Evolutionary conservation across 64 coral and sea anemone genomes (phyloP), one percentile per base, ranked within the genome.

Genomic region (Orbicella faveolata): DNA sequence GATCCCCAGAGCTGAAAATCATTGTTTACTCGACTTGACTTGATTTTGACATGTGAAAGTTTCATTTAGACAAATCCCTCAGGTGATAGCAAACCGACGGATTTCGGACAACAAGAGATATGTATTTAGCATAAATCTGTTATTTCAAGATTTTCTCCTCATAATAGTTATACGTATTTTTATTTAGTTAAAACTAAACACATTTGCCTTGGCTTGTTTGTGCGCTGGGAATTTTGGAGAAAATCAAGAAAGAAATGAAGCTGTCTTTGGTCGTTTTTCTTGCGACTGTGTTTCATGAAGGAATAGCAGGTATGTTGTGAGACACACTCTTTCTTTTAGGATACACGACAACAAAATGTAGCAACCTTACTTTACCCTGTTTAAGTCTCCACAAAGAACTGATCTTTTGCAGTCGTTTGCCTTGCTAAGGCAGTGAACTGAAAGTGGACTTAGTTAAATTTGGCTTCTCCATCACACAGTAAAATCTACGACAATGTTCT

Each of bases 1-100:
- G 52, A 55, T 79, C 25, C 12, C 52, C 77, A 52, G 77, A 79
- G 57, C 23, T 26, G 5, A 33, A 33, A 62, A 0, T 1, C 5
- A 81, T 9, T 81, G 79, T 81, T 81, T 81, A 81, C 30, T 63
- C 36, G 57, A 81, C 25, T 81, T 81, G 57, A 81, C 54, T 36
- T 81, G 6, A 33, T 17, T 57, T 63, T 81, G 79, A 81, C 79
- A 81, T 19, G 59, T 34, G 12, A 18, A 30, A 57, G 63, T 81
- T 34, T 81, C 52, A 63, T 61, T 63, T 18, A 63, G 20, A 63
- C 57, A 81, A 57, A 36, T 81, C 48, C 19, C 67, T 33, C 10
- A 67, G 26, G 0, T 41, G 2, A 20, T 13, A 20, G 17, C n/a
- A 82, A 63, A 34, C 26, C 59, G 59, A 34, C 20, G 63, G 25